phyloP scores from a whole-genome alignment of 2,797 vertebrate species.

The Labeo calbasu region DNA sequence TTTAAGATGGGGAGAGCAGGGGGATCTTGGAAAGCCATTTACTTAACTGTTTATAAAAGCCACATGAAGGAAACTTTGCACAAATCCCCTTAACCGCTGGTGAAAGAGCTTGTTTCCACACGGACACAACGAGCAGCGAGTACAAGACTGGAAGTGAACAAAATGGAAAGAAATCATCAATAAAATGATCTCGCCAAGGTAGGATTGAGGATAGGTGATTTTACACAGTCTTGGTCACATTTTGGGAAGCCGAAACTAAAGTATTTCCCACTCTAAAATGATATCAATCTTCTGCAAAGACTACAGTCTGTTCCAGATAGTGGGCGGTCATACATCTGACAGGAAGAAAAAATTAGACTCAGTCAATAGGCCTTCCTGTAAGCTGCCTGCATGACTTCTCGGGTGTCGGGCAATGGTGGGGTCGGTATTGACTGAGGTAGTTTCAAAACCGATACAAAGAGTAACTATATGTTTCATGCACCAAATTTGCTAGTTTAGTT shows the following conservation, averaged over 20 bases:
- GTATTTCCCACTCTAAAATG: constrained; percentile 69
- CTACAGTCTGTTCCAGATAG: constrained; percentile 69
- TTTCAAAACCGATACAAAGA: constrained; percentile 43
- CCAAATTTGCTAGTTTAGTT: neutral
- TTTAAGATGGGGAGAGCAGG: constrained; percentile 63
- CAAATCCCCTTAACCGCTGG: constrained; percentile 61
- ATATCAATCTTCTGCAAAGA: constrained; percentile 64
- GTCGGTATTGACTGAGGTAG: constrained; percentile 69
- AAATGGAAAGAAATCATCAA: constrained; percentile 8
- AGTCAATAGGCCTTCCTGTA: constrained; percentile 84
- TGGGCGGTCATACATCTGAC: constrained; percentile 68
- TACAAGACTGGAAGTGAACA: constrained; percentile 10
- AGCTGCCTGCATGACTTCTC: constrained; percentile 73
- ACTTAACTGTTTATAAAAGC: constrained; percentile 71
- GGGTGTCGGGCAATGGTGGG: constrained; percentile 66
- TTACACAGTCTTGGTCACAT: constrained; percentile 28
- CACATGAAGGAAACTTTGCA: constrained; percentile 64
- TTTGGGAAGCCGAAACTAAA: constrained; percentile 27
- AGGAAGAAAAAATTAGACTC: constrained; percentile 70
- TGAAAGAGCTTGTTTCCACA: constrained; percentile 55
- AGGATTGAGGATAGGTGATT: constrained; percentile 13
- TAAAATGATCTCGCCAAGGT: constrained; percentile 23
- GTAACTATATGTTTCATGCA: neutral
- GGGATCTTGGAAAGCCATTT: constrained; percentile 67
- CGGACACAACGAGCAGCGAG: constrained; percentile 33